Evolutionary conservation across 2,888 invertebrate genomes (phyloP), one percentile per base, ranked within the genome.

Genomic region (Fragum sueziense): DNA sequence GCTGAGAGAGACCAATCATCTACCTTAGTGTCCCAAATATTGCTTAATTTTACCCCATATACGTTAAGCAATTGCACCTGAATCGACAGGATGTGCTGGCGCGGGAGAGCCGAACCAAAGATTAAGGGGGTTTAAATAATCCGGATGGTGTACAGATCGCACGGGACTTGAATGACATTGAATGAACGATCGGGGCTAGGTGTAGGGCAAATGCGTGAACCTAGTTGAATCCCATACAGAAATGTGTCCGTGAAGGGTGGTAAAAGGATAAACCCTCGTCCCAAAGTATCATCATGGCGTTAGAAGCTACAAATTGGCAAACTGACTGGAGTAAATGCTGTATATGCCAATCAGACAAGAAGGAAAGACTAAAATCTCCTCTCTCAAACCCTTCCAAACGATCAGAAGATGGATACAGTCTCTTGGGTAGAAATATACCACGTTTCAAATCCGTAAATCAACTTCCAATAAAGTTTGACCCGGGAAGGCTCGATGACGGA

Each of bases 141-240:
- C 68, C 29, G 72, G 75, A 78, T 77, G 76, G 71, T 79, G 72
- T 79, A 79, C 72, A 79, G 77, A 77, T 74, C 78, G 68, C 72
- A 75, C 72, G 75, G 74, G 76, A 72, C 67, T 79, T 76, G n/a
- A n/a, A 76, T 73, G 17, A 33, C 57, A 74, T 69, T 82, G 54
- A 69, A 79, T 80, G 75, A 78, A 80, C 72, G 69, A 74, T 82
- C 76, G 76, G 76, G 33, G 77, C 77, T 6, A 74, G 75, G 76
- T 76, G 72, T 76, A 67, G 37, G 61, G 27, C 29, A 22, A 25
- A 34, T 65, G 37, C 65, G 27, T 57, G 70, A 72, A 71, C 72
- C 74, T 47, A 71, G 72, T 76, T 62, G 75, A 69, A 79, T 79
- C 79, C 79, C 76, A 79, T 79, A 79, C 65, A 31, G 29, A 4